Evolutionary conservation across 2,888 invertebrate species (phyloP).

Genomic region (Acronicta aceris): DNA sequence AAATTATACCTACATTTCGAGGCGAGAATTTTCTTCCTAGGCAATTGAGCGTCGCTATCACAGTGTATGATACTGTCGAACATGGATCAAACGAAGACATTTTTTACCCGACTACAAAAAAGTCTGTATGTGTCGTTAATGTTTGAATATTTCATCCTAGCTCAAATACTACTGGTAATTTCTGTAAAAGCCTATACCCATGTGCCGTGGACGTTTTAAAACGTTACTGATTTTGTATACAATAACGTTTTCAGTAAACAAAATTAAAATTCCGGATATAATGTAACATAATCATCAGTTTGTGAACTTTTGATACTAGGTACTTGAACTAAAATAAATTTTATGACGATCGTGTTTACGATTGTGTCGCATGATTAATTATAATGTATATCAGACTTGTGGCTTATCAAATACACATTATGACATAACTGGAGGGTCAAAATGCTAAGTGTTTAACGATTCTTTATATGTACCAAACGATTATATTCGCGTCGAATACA

Average conservation of each 20-base stretch:
- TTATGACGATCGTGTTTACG: conserved; percentile 15
- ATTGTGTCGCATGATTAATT: background rate
- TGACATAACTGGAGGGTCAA: conserved; percentile 23
- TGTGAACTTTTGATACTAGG: background rate
- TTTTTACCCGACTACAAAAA: too few relatives aligned
- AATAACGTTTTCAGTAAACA: conserved; percentile 1
- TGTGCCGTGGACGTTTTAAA: too few relatives aligned
- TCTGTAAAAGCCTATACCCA: too few relatives aligned
- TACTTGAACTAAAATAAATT: background rate
- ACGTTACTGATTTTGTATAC: background rate
- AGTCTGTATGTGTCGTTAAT: too few relatives aligned
- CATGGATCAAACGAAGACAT: too few relatives aligned
- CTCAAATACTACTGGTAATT: too few relatives aligned
- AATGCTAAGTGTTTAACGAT: background rate
- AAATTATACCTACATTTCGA: too few relatives aligned
- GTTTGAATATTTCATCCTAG: too few relatives aligned
- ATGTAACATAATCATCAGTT: background rate
- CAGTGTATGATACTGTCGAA: too few relatives aligned
- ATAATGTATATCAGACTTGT: background rate
- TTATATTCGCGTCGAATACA: background rate
- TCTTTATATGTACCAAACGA: background rate
- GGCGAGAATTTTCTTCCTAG: too few relatives aligned
- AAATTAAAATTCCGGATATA: background rate
- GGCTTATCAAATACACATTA: conserved; percentile 12
- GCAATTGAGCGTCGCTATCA: too few relatives aligned